phyloP scores from a whole-genome alignment of 2,797 vertebrate species.

The Psittacula derbiana region DNA sequence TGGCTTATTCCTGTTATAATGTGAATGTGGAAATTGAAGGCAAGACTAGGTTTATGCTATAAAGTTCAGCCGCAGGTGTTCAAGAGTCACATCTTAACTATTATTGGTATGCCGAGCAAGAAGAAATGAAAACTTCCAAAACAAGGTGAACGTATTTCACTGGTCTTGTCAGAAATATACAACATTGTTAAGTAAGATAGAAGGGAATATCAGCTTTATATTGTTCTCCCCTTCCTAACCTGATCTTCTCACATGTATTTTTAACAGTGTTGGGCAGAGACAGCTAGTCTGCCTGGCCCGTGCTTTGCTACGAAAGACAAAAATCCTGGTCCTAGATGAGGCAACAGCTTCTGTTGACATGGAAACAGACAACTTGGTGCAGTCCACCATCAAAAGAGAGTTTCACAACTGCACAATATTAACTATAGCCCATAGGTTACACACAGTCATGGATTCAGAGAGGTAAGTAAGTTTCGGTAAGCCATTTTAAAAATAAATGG shows the following conservation, averaged over 20 bases:
- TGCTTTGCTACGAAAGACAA: constrained; percentile 72
- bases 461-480: constrained; percentile 55
- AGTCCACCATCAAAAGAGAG: constrained; percentile 62
- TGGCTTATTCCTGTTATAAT: neutral
- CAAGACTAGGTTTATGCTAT: neutral
- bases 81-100: neutral
- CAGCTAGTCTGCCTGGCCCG: constrained; percentile 74
- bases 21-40: neutral
- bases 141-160: neutral
- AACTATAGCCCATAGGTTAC: constrained; percentile 67
- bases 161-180: neutral
- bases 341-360: constrained; percentile 65
- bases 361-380: constrained; percentile 71
- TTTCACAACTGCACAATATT: constrained; percentile 71
- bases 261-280: constrained; percentile 67
- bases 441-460: constrained; percentile 65
- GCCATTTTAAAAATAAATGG: neutral
- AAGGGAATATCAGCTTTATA: neutral
- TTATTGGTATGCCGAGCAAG: neutral
- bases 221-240: neutral
- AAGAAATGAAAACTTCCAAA: neutral
- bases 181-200: neutral
- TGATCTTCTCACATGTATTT: neutral
- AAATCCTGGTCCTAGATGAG: constrained; percentile 76
- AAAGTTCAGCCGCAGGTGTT: neutral